Conservation (phyloP, 2,888 invertebrate genomes). For the Oscheius sp. region DNA sequence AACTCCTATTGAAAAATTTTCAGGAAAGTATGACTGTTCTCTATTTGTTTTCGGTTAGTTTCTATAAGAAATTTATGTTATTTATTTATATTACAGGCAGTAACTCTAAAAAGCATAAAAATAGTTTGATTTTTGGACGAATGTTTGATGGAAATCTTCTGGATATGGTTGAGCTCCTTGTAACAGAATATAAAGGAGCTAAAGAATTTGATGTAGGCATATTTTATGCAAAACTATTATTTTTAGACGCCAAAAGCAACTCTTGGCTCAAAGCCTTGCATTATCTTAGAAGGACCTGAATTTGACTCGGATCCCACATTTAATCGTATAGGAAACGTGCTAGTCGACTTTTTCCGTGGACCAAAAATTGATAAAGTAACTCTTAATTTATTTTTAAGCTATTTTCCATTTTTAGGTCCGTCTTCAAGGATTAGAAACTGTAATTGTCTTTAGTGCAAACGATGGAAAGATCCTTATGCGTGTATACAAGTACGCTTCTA, state of each 20-base stretch:
- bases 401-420: slow-evolving; percentile 75
- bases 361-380: slow-evolving; percentile 79
- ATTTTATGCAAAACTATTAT: too few species aligned
- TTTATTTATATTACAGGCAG: slow-evolving; percentile 73
- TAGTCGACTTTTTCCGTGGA: slow-evolving; percentile 89
- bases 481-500: slow-evolving; percentile 75
- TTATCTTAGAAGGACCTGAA: slow-evolving; percentile 88
- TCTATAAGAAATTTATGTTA: not conserved
- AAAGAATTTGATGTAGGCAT: slow-evolving; percentile 60
- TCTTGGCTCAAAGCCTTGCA: slow-evolving; percentile 86
- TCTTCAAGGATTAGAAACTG: slow-evolving; percentile 91
- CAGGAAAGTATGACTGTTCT: slow-evolving; percentile 85
- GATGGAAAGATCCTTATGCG: slow-evolving; percentile 81
- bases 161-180: slow-evolving; percentile 94
- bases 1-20: slow-evolving; percentile 79
- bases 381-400: not conserved
- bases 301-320: slow-evolving; percentile 85
- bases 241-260: slow-evolving; percentile 78
- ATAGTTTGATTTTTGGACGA: slow-evolving; percentile 74
- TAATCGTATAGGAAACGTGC: slow-evolving; percentile 84
- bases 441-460: slow-evolving; percentile 86
- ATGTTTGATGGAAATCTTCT: slow-evolving; percentile 87
- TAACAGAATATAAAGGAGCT: slow-evolving; percentile 81
- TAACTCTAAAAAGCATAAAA: slow-evolving; percentile 83
- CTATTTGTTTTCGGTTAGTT: slow-evolving; percentile 82